These are phyloP conservation scores for Maconellicoccus hirsutus DNA, from an alignment of 1,140 invertebrate genomes.

Conservation along the genomic window DNA sequence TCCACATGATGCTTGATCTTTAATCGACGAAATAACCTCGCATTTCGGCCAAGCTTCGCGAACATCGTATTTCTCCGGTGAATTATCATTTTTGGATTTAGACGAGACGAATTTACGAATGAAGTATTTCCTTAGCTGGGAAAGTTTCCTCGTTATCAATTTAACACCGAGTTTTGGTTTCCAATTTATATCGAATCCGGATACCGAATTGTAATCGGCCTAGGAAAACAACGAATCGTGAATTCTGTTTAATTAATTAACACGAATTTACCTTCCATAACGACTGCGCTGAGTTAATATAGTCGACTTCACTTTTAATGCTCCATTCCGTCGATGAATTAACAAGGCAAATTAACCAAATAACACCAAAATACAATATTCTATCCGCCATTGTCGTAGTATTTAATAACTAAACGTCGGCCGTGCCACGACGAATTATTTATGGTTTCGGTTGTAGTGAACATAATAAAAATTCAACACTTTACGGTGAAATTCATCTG, in stretches of 20 bases:
- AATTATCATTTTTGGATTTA: no score
- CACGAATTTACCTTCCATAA: neutral
- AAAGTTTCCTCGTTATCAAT: neutral
- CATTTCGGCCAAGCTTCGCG: slow-evolving; percentile 69
- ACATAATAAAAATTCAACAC: no score
- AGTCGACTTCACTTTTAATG: neutral
- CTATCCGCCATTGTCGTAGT: no score
- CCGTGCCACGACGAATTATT: no score
- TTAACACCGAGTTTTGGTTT: neutral
- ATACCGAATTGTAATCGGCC: neutral
- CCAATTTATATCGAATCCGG: neutral
- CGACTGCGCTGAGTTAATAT: neutral
- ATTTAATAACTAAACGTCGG: no score
- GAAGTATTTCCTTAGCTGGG: neutral
- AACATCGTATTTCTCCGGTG: no score
- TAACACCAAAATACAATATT: no score
- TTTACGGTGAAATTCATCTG: no score
- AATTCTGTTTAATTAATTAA: neutral
- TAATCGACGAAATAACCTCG: slow-evolving; percentile 59
- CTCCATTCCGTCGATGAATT: no score
- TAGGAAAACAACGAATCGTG: neutral
- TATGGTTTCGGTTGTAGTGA: no score
- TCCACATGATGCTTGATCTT: slow-evolving; percentile 62
- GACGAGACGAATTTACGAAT: slow-evolving; percentile 25
- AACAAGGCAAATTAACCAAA: no score